A percentile compares a stretch with the other conserved stretches of the same genome.
Conservation (phyloP, 2,113 vertebrate genomes). For the Nerophis lumbriciformis region DNA sequence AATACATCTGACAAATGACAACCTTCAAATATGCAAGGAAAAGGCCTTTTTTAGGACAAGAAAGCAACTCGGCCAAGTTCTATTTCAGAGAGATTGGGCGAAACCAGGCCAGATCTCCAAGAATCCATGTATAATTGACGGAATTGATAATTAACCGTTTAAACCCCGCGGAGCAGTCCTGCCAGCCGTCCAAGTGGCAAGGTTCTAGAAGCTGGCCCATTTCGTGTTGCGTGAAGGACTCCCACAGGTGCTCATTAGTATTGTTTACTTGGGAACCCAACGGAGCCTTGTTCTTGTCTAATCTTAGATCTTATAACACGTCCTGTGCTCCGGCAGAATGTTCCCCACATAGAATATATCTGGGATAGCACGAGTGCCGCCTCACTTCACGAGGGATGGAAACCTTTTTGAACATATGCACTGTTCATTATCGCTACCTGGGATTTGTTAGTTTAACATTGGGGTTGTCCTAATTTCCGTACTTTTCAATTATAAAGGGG, state of each 20-base stretch:
- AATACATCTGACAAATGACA: not conserved
- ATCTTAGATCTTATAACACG: conserved; percentile 51
- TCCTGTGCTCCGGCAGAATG: conserved; percentile 18
- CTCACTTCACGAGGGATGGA: too few relatives aligned
- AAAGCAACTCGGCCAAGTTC: not conserved
- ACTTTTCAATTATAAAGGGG: too few relatives aligned
- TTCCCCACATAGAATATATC: conserved; percentile 4
- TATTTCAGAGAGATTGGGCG: not conserved
- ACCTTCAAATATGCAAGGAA: not conserved
- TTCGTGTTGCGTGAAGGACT: conserved; percentile 48
- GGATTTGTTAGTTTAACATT: too few relatives aligned
- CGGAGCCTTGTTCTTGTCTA: conserved; percentile 44
- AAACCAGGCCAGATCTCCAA: conserved; percentile 6
- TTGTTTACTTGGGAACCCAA: conserved; percentile 52
- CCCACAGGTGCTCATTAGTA: conserved; percentile 62
- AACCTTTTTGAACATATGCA: too few relatives aligned
- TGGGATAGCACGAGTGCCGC: conserved; percentile 9
- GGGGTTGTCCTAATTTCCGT: too few relatives aligned
- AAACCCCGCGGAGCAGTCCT: conserved; percentile 4
- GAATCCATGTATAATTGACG: conserved; percentile 16
- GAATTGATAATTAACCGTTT: conserved; percentile 22
- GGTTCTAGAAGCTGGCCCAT: conserved; percentile 43
- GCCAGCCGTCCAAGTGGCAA: conserved; percentile 3
- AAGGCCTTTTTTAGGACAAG: not conserved
- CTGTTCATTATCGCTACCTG: too few relatives aligned